These are phyloP conservation scores for Mystacides longicornis DNA, from an alignment of 2,888 invertebrate species.

Conservation along the genomic window DNA sequence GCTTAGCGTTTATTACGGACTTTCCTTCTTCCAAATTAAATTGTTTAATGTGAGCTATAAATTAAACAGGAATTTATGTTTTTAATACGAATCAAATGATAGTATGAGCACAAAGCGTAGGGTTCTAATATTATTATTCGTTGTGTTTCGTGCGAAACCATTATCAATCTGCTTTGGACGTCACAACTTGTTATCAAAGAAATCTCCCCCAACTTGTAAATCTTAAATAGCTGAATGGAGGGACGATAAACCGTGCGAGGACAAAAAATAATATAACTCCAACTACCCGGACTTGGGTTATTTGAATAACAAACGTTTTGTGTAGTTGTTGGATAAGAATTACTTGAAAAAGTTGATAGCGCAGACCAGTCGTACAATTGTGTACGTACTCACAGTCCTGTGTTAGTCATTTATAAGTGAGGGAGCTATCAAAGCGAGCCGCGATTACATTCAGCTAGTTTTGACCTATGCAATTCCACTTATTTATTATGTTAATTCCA, in stretches of 20 bases:
- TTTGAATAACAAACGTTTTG: not conserved
- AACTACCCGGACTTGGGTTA: not conserved
- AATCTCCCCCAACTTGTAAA: constrained; percentile 12
- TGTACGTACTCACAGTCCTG: not conserved
- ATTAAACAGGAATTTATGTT: not conserved
- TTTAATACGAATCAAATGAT: not conserved
- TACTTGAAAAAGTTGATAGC: not conserved
- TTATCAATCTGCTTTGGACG: constrained; percentile 8
- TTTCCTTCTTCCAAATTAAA: not conserved
- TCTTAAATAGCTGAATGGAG: constrained; percentile 11
- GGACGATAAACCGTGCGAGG: constrained; percentile 7
- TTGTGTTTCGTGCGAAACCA: constrained; percentile 9
- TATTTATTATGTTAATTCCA: not conserved
- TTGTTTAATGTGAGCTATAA: not conserved
- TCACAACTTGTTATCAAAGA: not conserved
- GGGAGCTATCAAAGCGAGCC: not conserved
- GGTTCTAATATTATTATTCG: not conserved
- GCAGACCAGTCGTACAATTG: not conserved
- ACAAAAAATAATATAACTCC: constrained; percentile 8
- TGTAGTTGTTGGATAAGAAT: not conserved
- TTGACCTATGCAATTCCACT: not conserved
- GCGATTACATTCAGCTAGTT: not conserved
- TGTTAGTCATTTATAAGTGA: not conserved
- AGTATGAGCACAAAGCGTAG: not conserved
- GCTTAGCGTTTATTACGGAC: not conserved